Base-by-base conservation (phyloP, 2,797 vertebrate species). In the Urophycis tenuis region DNA sequence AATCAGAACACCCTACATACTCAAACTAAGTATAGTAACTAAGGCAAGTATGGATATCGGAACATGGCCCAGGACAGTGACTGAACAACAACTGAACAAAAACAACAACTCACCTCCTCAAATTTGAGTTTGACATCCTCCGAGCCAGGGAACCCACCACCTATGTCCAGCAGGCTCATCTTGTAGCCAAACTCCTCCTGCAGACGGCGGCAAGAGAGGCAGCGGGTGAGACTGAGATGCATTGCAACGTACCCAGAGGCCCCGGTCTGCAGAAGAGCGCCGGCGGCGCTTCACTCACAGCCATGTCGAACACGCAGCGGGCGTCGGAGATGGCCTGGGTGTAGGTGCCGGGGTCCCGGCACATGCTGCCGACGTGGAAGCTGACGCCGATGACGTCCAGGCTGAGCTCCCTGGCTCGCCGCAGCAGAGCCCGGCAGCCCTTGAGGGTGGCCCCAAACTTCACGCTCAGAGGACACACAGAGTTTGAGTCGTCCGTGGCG, bases 21-120 rank as follows among this genome's bases (percentile, higher is more conserved):
- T n/a, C n/a, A n/a, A n/a, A n/a, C n/a, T n/a, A n/a, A n/a, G n/a
- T n/a, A n/a, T n/a, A n/a, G n/a, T n/a, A n/a, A n/a, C n/a, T n/a
- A n/a, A n/a, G n/a, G n/a, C n/a, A n/a, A n/a, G n/a, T n/a, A n/a
- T n/a, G n/a, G n/a, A n/a, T n/a, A n/a, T n/a, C n/a, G n/a, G n/a
- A n/a, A n/a, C n/a, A n/a, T n/a, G n/a, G n/a, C n/a, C n/a, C 30
- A 17, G 17, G 69, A 71, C 69, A 33, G 9, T 2, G 31, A 69
- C 12, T 31, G 74, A 64, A 45, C 17, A 70, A 11, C n/a, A 36
- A 15, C 30, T 3, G 17, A 1, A 49, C 73, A 71, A n/a, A n/a
- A n/a, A n/a, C n/a, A n/a, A n/a, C n/a, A n/a, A n/a, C n/a, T 49
- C 92, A 98, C 98, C 96, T 99, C 98, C 89, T 99, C 98, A 92